phyloP scores from a whole-genome alignment of 2,888 invertebrate genomes.

The Philereme vetulata region DNA sequence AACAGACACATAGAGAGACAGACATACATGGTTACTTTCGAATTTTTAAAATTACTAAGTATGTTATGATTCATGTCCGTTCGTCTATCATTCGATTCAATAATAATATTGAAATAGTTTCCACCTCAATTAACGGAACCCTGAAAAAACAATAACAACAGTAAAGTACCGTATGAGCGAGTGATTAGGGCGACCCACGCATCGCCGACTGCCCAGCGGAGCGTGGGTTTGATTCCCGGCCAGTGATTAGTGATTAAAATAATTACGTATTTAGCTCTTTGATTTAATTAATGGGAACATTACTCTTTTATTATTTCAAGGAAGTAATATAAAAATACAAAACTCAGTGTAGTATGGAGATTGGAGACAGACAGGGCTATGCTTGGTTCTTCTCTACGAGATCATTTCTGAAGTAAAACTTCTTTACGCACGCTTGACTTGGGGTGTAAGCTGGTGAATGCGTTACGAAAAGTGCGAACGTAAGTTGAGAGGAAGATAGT shows the following conservation, averaged over 20 bases:
- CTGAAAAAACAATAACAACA: constrained; percentile 27
- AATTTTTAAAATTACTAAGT: neutral
- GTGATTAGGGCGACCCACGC: constrained; percentile 35
- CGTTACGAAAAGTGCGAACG: too few relatives aligned
- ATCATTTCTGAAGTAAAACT: too few relatives aligned
- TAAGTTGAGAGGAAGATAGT: too few relatives aligned
- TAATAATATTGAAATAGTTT: constrained; percentile 19
- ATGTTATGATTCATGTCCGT: neutral
- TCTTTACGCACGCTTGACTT: too few relatives aligned
- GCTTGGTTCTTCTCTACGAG: too few relatives aligned
- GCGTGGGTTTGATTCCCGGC: constrained; percentile 55
- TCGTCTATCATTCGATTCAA: neutral
- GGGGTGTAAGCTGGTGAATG: too few relatives aligned
- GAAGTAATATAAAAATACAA: too few relatives aligned
- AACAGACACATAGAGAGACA: too few relatives aligned
- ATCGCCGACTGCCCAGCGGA: constrained; percentile 47
- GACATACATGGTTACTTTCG: too few relatives aligned
- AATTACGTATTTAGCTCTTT: constrained; percentile 26
- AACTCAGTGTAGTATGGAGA: too few relatives aligned
- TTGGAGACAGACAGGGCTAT: too few relatives aligned
- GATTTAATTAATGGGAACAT: constrained; percentile 13
- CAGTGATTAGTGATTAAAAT: constrained; percentile 51
- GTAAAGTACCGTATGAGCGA: constrained; percentile 38
- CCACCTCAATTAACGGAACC: constrained; percentile 11
- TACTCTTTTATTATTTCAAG: neutral